These are phyloP conservation scores for Agrypnia vestita DNA, from an alignment of 1,140 invertebrate species.

Conservation along the genomic window DNA sequence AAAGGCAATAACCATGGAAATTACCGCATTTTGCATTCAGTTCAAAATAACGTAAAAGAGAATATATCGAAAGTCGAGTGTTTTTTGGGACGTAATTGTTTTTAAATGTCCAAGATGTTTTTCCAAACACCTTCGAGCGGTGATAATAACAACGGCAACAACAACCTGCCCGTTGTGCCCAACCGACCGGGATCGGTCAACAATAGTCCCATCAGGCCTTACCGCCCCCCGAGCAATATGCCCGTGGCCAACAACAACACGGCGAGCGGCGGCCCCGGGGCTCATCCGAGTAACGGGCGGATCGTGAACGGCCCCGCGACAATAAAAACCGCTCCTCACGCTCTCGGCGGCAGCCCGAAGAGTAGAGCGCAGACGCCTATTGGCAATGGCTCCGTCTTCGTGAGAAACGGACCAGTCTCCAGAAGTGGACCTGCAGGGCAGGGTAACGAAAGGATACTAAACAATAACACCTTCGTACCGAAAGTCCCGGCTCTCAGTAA, in stretches of 20 bases:
- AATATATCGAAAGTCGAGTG: neutral
- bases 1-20: slow-evolving; percentile 1
- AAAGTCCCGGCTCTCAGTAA: neutral
- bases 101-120: slow-evolving; percentile 46
- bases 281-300: neutral
- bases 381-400: slow-evolving; percentile 9
- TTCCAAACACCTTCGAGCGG: slow-evolving; percentile 44
- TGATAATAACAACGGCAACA: slow-evolving; percentile 51
- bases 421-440: slow-evolving; percentile 8
- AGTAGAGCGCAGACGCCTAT: slow-evolving; percentile 10
- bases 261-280: neutral
- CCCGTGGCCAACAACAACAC: slow-evolving; percentile 29
- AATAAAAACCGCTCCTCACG: slow-evolving; percentile 1
- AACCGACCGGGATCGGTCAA: slow-evolving; percentile 33
- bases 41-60: slow-evolving; percentile 35
- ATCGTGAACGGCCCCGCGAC: neutral
- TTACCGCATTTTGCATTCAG: neutral
- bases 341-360: slow-evolving; percentile 11
- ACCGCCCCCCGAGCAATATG: slow-evolving; percentile 29
- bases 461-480: slow-evolving; percentile 18
- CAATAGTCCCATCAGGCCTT: slow-evolving; percentile 32
- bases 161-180: slow-evolving; percentile 28
- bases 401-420: slow-evolving; percentile 23
- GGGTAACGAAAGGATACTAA: slow-evolving; percentile 13
- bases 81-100: neutral